Evolutionary conservation across 2,113 vertebrate species (phyloP).

Genomic region (Copsychus sechellarum): DNA sequence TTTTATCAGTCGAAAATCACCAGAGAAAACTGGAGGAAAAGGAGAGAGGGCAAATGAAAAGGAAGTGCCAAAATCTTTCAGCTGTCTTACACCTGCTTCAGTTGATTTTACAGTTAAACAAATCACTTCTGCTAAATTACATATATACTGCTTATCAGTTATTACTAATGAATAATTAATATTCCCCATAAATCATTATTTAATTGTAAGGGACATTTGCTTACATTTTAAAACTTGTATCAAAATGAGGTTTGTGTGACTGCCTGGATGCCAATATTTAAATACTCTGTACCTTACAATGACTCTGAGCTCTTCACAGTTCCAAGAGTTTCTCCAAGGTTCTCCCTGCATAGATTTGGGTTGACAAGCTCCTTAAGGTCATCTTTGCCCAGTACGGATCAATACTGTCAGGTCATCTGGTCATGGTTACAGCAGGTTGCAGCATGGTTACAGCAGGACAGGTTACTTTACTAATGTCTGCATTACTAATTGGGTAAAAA

Average conservation of each 20-base stretch:
- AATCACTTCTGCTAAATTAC: not conserved
- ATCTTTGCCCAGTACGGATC: not conserved
- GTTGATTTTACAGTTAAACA: not conserved
- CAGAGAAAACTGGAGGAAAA: not conserved
- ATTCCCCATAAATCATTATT: not conserved
- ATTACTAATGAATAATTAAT: not conserved
- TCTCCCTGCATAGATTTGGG: not conserved
- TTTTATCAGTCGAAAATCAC: not conserved
- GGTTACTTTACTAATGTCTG: not conserved
- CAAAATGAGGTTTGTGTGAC: not conserved
- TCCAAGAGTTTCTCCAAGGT: not conserved
- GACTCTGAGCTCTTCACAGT: not conserved
- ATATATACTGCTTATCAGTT: not conserved
- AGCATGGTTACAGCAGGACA: no score
- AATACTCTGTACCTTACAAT: not conserved
- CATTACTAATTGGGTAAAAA: not conserved
- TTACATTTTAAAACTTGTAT: not conserved
- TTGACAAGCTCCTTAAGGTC: not conserved
- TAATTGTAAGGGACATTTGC: not conserved
- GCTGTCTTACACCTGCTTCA: not conserved
- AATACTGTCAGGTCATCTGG: not conserved
- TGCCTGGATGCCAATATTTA: not conserved
- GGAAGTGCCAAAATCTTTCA: not conserved
- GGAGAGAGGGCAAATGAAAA: not conserved
- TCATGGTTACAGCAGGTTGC: not conserved